Percentiles rank a stretch among this genome's conserved stretches.
phyloP scores from a whole-genome alignment of 1,140 invertebrate species.

The Pantala flavescens region DNA sequence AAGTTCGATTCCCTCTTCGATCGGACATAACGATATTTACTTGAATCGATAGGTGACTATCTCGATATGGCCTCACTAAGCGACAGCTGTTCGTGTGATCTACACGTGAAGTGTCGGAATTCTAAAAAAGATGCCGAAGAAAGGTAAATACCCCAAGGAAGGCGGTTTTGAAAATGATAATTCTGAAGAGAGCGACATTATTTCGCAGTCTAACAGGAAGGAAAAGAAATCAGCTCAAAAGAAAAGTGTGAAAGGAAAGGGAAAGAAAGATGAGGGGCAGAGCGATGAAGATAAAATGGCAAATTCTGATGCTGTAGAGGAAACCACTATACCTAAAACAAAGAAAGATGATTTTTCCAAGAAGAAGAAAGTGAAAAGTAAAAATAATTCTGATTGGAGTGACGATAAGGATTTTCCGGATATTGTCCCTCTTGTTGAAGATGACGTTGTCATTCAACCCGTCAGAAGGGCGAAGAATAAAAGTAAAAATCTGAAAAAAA shows the following conservation, averaged over 20 bases:
- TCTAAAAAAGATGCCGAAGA: neutral
- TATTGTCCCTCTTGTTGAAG: slow-evolving; percentile 14
- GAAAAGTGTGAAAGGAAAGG: slow-evolving; percentile 16
- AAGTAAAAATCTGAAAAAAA: slow-evolving; percentile 17
- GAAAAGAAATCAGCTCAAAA: slow-evolving; percentile 22
- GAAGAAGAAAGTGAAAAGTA: slow-evolving; percentile 21
- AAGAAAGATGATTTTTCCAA: slow-evolving; percentile 11
- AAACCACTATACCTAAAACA: neutral
- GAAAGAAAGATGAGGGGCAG: slow-evolving; percentile 18
- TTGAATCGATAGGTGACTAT: no score
- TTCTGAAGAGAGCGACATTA: slow-evolving; percentile 22
- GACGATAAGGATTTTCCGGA: slow-evolving; percentile 22
- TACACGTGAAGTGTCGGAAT: no score
- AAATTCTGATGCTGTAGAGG: neutral
- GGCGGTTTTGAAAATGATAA: slow-evolving; percentile 10
- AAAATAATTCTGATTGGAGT: slow-evolving; percentile 18
- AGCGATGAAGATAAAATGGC: slow-evolving; percentile 17
- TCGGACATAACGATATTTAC: no score
- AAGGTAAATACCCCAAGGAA: slow-evolving; percentile 17
- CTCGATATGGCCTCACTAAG: no score
- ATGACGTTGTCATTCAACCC: neutral
- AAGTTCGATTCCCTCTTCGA: no score
- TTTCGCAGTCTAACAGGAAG: slow-evolving; percentile 41
- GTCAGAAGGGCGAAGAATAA: slow-evolving; percentile 19
- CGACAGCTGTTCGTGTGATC: no score